A percentile compares a stretch with the other conserved stretches of the same genome.
phyloP scores from a whole-genome alignment of 2,113 vertebrate genomes.

The Acrocephalus kingi region DNA sequence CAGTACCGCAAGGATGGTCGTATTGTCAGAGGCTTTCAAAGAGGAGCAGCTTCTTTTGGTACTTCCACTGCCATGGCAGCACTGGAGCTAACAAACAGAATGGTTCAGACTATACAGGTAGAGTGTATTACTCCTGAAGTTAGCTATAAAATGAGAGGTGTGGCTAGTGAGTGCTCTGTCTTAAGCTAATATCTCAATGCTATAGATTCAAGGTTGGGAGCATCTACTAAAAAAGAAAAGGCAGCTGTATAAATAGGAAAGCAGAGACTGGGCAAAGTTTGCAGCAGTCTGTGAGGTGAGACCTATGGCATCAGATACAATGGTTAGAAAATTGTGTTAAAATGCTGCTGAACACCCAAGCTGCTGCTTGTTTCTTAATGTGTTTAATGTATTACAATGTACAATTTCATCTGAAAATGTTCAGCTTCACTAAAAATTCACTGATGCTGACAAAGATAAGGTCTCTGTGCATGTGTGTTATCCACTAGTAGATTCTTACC shows the following conservation, averaged over 20 bases:
- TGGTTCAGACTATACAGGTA: constrained; percentile 98
- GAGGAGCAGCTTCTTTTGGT: constrained; percentile 94
- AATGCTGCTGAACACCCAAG: not conserved
- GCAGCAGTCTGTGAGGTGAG: not conserved
- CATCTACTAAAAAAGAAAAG: not conserved
- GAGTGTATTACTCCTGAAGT: not conserved
- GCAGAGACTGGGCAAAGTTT: not conserved
- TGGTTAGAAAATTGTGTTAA: not conserved
- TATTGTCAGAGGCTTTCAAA: constrained; percentile 93
- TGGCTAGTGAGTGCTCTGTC: not conserved
- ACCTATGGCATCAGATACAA: not conserved
- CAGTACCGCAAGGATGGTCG: constrained; percentile 97
- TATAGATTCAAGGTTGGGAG: not conserved
- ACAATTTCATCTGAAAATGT: not conserved
- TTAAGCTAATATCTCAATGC: not conserved
- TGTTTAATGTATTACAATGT: not conserved
- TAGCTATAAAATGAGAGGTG: not conserved
- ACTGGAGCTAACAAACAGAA: constrained; percentile 93
- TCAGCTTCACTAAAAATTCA: not conserved
- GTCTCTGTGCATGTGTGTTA: not conserved
- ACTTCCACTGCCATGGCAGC: constrained; percentile 98
- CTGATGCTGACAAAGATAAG: not conserved
- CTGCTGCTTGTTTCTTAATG: not conserved
- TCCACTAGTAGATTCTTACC: not conserved
- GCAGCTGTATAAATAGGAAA: not conserved